A percentile compares a stretch with the other conserved stretches of the same genome.
Conservation (phyloP, 2,113 vertebrate genomes). For the Paraplagusia blochii region DNA sequence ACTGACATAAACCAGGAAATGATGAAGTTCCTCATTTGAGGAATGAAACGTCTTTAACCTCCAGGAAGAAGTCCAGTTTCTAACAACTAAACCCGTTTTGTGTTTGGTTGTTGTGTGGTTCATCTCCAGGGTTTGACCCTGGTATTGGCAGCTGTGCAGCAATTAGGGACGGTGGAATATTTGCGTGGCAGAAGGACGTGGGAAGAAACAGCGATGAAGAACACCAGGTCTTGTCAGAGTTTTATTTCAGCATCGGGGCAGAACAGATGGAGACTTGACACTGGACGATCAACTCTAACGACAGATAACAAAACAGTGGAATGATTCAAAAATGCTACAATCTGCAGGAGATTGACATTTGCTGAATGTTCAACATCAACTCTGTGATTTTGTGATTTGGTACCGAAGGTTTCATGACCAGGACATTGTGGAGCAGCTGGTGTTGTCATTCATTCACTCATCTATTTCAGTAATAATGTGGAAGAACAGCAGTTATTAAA, state of each 20-base stretch:
- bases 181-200: background rate
- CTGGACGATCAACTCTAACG: slow-evolving; percentile 30
- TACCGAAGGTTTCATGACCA: slow-evolving; percentile 62
- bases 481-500: slow-evolving; percentile 42
- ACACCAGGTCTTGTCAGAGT: slow-evolving; percentile 16
- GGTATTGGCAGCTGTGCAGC: no score
- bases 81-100: no score
- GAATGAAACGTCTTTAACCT: no score
- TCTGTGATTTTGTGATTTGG: slow-evolving; percentile 63
- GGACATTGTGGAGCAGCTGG: slow-evolving; percentile 37
- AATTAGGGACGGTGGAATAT: no score
- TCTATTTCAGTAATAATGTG: slow-evolving; percentile 17
- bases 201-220: background rate
- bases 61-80: no score
- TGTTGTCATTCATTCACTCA: background rate
- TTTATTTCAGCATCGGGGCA: slow-evolving; percentile 59
- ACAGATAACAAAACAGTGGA: slow-evolving; percentile 26
- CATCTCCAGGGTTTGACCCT: no score
- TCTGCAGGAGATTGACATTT: slow-evolving; percentile 23
- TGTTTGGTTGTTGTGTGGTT: slow-evolving; percentile 12
- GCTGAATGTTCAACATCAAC: slow-evolving; percentile 12
- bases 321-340: slow-evolving; percentile 39
- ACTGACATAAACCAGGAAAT: no score
- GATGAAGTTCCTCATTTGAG: no score
- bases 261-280: slow-evolving; percentile 25